These are phyloP conservation scores for Thermophis baileyi DNA, from an alignment of 2,113 vertebrate species.

Conservation along the genomic window DNA sequence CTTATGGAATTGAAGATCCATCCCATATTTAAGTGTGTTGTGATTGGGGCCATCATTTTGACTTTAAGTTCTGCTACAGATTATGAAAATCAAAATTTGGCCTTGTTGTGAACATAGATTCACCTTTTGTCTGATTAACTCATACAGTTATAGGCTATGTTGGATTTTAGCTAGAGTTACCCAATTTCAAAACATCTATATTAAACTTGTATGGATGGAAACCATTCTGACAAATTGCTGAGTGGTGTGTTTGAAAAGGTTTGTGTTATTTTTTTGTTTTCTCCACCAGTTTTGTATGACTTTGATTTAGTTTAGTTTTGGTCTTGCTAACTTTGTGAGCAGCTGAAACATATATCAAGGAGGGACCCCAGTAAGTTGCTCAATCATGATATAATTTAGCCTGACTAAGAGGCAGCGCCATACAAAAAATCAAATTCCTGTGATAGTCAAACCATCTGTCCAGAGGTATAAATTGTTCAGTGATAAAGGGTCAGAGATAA, in stretches of 20 bases:
- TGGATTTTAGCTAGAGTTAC: not conserved
- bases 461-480: slow-evolving; percentile 27
- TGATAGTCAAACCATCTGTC: slow-evolving; percentile 30
- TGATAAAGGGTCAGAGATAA: slow-evolving; percentile 33
- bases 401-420: slow-evolving; percentile 42
- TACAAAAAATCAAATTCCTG: slow-evolving; percentile 38
- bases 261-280: slow-evolving; percentile 8
- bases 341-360: slow-evolving; percentile 26
- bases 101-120: not conserved
- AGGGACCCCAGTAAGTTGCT: slow-evolving; percentile 38
- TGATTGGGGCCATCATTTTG: not conserved
- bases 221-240: not conserved
- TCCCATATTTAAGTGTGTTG: not conserved
- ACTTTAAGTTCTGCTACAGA: not conserved
- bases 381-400: slow-evolving; percentile 31
- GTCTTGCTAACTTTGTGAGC: slow-evolving; percentile 27
- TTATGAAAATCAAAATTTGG: not conserved
- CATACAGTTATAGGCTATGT: not conserved
- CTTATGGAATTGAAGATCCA: not conserved
- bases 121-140: not conserved
- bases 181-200: not conserved
- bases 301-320: slow-evolving; percentile 44
- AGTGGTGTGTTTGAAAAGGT: not conserved
- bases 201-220: not conserved
- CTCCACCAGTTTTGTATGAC: slow-evolving; percentile 1